These are phyloP conservation scores for Callionymus lyra DNA, from an alignment of 2,113 vertebrate genomes.

Conservation along the genomic window DNA sequence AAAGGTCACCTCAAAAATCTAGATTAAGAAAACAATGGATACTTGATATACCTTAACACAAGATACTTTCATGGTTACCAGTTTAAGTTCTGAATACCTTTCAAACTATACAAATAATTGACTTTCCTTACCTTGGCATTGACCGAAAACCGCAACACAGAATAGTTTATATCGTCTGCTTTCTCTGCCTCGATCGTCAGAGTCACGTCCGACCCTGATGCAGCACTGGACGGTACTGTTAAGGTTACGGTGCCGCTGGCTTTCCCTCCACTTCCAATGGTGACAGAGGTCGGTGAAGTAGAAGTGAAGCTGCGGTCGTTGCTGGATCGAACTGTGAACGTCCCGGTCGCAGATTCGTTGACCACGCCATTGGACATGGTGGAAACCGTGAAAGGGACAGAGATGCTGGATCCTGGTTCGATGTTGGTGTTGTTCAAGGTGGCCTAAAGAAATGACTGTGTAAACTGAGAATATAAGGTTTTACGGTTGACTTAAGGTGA, in stretches of 20 bases:
- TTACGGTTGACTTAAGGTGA: not conserved
- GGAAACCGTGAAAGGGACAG: constrained; percentile 37
- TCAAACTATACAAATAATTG: too few species aligned
- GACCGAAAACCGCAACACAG: constrained; percentile 47
- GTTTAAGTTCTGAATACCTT: too few species aligned
- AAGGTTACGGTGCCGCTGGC: constrained; percentile 35
- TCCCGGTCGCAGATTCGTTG: constrained; percentile 6
- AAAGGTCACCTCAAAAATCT: too few species aligned
- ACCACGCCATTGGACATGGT: constrained; percentile 6
- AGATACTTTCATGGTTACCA: too few species aligned
- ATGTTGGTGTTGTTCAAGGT: constrained; percentile 22
- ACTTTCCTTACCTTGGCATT: too few species aligned
- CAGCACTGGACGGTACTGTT: constrained; percentile 17
- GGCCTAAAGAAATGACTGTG: constrained; percentile 13
- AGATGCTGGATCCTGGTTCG: constrained; percentile 42
- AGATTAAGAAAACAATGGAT: too few species aligned
- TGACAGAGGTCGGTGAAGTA: constrained; percentile 13
- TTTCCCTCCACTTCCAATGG: constrained; percentile 17
- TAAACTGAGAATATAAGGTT: not conserved
- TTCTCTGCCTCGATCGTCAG: constrained; percentile 50
- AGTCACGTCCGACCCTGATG: constrained; percentile 53
- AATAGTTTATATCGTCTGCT: constrained; percentile 48
- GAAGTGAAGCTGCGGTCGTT: constrained; percentile 39
- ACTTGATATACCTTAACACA: too few species aligned
- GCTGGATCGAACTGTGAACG: constrained; percentile 33